Conservation (phyloP, 2,797 vertebrate species). For the Hypotaenidia okinawae region DNA sequence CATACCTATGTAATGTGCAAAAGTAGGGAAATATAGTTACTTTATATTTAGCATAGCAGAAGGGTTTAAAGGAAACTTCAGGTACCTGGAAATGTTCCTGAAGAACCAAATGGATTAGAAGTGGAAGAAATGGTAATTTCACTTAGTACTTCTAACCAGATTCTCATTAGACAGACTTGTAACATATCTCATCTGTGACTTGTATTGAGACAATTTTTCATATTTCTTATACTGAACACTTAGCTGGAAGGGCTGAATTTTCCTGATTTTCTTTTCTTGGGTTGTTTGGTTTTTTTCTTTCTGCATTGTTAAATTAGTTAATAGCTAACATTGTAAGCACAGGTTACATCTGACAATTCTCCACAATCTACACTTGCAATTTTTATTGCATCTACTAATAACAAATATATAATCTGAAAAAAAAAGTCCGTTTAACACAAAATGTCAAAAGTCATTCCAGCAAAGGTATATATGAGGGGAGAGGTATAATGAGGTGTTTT, state of each 20-base stretch:
- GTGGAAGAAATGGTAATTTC: neutral
- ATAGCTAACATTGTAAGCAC: neutral
- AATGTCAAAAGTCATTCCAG: neutral
- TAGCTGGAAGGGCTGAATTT: neutral
- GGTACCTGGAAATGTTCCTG: accelerated
- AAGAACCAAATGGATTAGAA: neutral
- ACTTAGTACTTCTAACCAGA: neutral
- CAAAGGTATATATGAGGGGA: neutral
- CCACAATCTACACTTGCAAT: neutral
- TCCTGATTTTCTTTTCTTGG: too few relatives aligned
- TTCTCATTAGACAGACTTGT: neutral
- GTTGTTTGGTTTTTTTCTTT: neutral
- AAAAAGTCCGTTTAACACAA: neutral
- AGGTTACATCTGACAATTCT: neutral
- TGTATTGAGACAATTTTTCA: neutral
- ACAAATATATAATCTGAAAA: neutral
- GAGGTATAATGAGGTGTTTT: neutral
- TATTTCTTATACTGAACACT: neutral
- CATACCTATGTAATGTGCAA: neutral
- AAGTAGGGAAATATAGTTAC: neutral
- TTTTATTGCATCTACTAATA: neutral
- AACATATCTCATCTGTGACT: neutral
- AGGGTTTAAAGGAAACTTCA: neutral
- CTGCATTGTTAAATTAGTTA: neutral
- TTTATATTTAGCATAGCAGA: neutral